Base-by-base conservation (phyloP, 2,888 invertebrate genomes). In the Pristionchus arcanus region DNA sequence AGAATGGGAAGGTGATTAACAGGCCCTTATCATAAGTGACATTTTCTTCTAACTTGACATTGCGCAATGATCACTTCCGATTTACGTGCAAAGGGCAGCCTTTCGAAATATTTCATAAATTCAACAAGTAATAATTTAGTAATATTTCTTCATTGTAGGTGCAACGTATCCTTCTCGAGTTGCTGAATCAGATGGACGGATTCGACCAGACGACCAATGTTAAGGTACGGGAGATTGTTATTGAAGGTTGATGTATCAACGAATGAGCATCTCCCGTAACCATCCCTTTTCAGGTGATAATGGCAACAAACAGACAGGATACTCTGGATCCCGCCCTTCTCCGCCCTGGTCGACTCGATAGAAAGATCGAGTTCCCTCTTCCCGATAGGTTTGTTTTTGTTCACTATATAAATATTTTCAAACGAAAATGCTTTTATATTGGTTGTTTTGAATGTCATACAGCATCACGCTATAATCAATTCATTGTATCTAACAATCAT, bases 191-290 rank as follows among this genome's bases (percentile, higher is more conserved):
- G 96, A 99, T 99, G 99, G 99, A 99, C 96, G 99, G 99, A 87
- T 99, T 99, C 95, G 99, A 99, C 96, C 99, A 99, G 96, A 98
- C 98, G 1, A 98, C 99, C n/a, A 99, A 99, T 96, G 99, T 99
- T 28, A 99, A 99, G 96, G 98, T 96, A 94, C 91, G 91, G 21
- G 37, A 37, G 16, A 31, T 34, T 16, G 28, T 71, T 31, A 71
- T 16, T 28, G 71, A 28, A 19, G 1, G 31, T 31, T 16, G 21
- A 2, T 5, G 28, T 16, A 28, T 71, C 15, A 28, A 31, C 28
- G 4, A 71, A 21, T 55, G 19, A 21, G 21, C 55, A 21, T 19
- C 3, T 63, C 59, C 21, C 0, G 37, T 85, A 55, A 59, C 55
- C 42, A 13, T 59, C 42, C 42, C 21, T 42, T 34, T 94, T 42